Evolutionary conservation across 2,113 vertebrate species (phyloP).

Genomic region (Vidua chalybeata): DNA sequence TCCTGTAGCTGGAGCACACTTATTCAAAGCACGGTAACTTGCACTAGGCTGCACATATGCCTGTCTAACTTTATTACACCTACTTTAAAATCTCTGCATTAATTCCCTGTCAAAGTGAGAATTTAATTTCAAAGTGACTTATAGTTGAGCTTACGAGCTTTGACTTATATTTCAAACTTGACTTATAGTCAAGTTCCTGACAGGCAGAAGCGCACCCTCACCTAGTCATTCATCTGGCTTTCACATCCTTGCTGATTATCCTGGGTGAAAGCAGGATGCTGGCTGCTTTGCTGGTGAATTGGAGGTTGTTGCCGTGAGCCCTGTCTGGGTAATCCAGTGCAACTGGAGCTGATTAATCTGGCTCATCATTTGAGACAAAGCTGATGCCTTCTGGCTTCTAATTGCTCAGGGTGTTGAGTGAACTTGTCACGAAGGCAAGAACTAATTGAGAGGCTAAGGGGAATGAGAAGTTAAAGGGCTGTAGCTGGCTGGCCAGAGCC

Average conservation of each 20-base stretch:
- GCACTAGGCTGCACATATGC: neutral
- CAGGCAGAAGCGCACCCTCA: constrained; percentile 45
- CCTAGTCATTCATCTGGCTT: constrained; percentile 39
- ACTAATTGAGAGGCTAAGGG: constrained; percentile 17
- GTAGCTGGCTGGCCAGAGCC: neutral
- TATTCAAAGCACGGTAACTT: neutral
- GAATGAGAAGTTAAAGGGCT: neutral
- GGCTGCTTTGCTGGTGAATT: neutral
- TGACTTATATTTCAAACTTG: neutral
- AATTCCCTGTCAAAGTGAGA: constrained; percentile 54
- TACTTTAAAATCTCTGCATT: constrained; percentile 44
- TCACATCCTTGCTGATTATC: constrained; percentile 13
- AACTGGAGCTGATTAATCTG: constrained; percentile 65
- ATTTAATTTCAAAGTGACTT: constrained; percentile 53
- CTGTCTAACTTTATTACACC: constrained; percentile 50
- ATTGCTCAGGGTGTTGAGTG: constrained; percentile 40
- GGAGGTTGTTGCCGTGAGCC: constrained; percentile 10
- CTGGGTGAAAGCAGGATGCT: neutral
- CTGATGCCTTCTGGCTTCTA: constrained; percentile 30
- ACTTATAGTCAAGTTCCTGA: constrained; percentile 42
- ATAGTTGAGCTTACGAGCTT: no score
- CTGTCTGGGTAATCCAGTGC: constrained; percentile 19
- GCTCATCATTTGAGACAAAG: constrained; percentile 50
- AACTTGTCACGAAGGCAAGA: constrained; percentile 46
- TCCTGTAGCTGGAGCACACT: neutral